A percentile compares a stretch with the other conserved stretches of the same genome.
These are phyloP conservation scores for Macrostomum lignano DNA, from an alignment of 1,140 invertebrate genomes.

Conservation along the genomic window DNA sequence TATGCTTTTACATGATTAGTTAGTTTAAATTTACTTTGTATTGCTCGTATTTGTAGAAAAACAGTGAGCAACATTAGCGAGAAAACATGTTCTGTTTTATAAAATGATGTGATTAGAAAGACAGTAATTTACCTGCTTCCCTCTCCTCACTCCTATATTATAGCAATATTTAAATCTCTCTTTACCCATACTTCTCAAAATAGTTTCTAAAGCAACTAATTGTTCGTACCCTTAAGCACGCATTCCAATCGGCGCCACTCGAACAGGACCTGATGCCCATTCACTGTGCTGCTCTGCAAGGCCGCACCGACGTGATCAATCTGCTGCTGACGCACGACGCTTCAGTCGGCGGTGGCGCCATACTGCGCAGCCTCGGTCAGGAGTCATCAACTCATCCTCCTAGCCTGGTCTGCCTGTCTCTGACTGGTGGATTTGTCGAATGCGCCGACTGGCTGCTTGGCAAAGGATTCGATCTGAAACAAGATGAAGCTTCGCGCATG, in stretches of 20 bases:
- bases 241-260: no score
- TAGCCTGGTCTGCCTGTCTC: conserved; percentile 17
- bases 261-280: conserved; percentile 22
- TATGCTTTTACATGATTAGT: no score
- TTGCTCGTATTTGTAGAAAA: no score
- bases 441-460: conserved; percentile 19
- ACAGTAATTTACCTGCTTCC: no score
- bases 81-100: no score
- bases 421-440: conserved; percentile 17
- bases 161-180: no score
- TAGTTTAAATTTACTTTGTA: no score
- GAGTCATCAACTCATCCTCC: conserved; percentile 12
- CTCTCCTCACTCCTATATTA: no score
- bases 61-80: no score
- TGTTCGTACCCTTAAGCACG: no score
- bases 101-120: no score
- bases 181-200: conserved; percentile 1
- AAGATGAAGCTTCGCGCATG: conserved; percentile 7
- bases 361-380: conserved; percentile 13
- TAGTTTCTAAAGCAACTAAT: no score
- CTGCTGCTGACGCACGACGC: conserved; percentile 14
- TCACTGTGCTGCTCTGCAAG: conserved; percentile 25
- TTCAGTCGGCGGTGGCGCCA: conserved; percentile 10
- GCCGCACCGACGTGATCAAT: conserved; percentile 17
- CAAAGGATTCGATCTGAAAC: conserved; percentile 20